Percentiles rank a stretch among this genome's conserved stretches.
phyloP scores from a whole-genome alignment of 2,797 vertebrate species.

The Fundulus diaphanus region DNA sequence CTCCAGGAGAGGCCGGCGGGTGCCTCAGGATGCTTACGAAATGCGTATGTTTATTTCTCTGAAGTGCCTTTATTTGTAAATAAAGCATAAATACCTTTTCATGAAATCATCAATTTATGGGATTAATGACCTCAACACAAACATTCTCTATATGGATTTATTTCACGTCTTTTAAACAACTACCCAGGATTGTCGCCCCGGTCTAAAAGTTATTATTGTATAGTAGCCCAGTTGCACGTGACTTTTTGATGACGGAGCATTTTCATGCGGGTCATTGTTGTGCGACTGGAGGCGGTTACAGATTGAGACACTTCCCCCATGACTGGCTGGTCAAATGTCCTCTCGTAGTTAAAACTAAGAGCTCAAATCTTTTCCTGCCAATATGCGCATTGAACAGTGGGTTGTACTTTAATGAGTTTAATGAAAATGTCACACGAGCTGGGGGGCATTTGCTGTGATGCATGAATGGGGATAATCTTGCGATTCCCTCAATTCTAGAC shows the following conservation, averaged over 20 bases:
- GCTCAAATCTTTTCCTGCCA: not conserved
- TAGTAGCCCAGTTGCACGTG: not conserved
- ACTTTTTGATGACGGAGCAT: not conserved
- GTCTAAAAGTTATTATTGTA: too few relatives aligned
- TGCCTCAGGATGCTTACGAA: too few relatives aligned
- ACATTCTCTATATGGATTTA: not conserved
- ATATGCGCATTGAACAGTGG: too few relatives aligned
- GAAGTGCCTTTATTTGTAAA: too few relatives aligned
- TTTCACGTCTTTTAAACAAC: not conserved
- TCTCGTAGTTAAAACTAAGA: not conserved
- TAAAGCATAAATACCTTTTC: too few relatives aligned
- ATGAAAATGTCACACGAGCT: too few relatives aligned
- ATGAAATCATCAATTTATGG: too few relatives aligned
- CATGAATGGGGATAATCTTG: not conserved
- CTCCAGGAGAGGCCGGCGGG: conserved; percentile 53
- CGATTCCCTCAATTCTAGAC: not conserved
- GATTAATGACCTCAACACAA: too few relatives aligned
- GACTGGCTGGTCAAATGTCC: not conserved
- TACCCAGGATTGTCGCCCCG: too few relatives aligned
- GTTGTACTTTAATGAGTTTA: not conserved
- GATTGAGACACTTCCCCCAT: not conserved
- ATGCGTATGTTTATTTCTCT: too few relatives aligned
- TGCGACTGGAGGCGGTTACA: not conserved
- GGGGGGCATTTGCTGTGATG: too few relatives aligned
- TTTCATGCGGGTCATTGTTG: not conserved